Evolutionary conservation across 2,888 invertebrate genomes (phyloP).

Genomic region (Automeris io): DNA sequence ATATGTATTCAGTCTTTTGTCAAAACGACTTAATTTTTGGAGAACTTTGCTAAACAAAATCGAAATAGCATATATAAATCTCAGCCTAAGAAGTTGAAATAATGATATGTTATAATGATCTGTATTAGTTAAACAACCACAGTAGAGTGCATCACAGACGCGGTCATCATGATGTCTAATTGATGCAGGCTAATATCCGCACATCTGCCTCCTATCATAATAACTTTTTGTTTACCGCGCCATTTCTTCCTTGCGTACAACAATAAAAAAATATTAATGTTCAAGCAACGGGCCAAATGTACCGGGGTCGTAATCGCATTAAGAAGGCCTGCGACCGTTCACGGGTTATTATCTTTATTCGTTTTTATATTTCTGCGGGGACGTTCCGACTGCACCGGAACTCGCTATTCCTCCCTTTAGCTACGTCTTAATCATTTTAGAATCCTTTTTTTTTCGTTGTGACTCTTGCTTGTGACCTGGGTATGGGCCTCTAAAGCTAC

Average conservation of each 20-base stretch:
- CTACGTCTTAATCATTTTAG: too few relatives aligned
- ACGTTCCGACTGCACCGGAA: background rate
- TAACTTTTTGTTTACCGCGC: slow-evolving; percentile 56
- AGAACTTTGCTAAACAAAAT: too few relatives aligned
- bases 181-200: slow-evolving; percentile 2
- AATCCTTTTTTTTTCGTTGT: too few relatives aligned
- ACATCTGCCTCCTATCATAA: slow-evolving; percentile 10
- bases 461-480: too few relatives aligned
- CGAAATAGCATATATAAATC: too few relatives aligned
- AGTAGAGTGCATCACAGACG: background rate
- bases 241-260: slow-evolving; percentile 54
- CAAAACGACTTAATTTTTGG: too few relatives aligned
- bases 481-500: too few relatives aligned
- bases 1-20: too few relatives aligned
- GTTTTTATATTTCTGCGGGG: slow-evolving; percentile 42
- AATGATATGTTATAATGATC: too few relatives aligned
- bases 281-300: slow-evolving; percentile 46
- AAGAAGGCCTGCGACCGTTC: slow-evolving; percentile 59
- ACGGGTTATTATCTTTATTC: slow-evolving; percentile 67
- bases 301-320: slow-evolving; percentile 50
- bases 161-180: slow-evolving; percentile 1
- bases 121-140: too few relatives aligned
- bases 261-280: slow-evolving; percentile 73
- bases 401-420: too few relatives aligned
- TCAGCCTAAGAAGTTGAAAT: too few relatives aligned